Evolutionary conservation across 1,140 invertebrate species (phyloP), one percentile per base, ranked within the genome.

Genomic region (Sminthurides bifidus): DNA sequence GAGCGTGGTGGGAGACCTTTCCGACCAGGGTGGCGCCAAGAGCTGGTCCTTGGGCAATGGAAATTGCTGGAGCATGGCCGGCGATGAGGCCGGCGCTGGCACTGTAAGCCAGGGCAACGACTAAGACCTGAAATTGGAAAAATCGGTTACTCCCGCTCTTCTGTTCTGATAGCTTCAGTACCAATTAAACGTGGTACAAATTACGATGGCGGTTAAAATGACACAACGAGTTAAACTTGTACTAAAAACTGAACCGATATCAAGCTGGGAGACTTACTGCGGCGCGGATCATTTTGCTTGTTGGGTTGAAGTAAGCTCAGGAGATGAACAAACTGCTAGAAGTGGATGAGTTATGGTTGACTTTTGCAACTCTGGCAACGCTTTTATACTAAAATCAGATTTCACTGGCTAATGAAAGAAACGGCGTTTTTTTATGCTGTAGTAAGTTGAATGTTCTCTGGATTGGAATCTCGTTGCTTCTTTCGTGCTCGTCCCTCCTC

Each of bases 21-120:
- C 61, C 58, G 15, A 63, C 15, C 29, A 63, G 52, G 3, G 61
- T 50, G 24, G 61, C 58, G 29, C 61, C 55, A 3, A 63, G 27
- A 29, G 52, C 58, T 52, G 61, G 61, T 8, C 29, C 35, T 19
- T 49, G 33, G 29, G 53, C 54, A 33, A 27, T 52, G 30, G 24
- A 40, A 3, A n/a, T 37, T 19, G 43, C 55, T 24, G 35, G 45
- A 31, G 50, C 52, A 3, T 35, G 10, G 17, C 30, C 46, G 45
- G 50, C 30, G 40, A 44, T 17, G 8, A 33, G 3, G n/a, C 52
- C 52, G n/a, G 52, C 52, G 21, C 40, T 43, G 21, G 21, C 52
- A 12, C 38, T 31, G 38, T 15, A 43, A 31, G 54, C 48, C 23
- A 21, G 45, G 31, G 57, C 51, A 56, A 51, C 61, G 54, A 63